phyloP scores from a whole-genome alignment of 2,113 vertebrate species.

The Lepisosteus oculatus region DNA sequence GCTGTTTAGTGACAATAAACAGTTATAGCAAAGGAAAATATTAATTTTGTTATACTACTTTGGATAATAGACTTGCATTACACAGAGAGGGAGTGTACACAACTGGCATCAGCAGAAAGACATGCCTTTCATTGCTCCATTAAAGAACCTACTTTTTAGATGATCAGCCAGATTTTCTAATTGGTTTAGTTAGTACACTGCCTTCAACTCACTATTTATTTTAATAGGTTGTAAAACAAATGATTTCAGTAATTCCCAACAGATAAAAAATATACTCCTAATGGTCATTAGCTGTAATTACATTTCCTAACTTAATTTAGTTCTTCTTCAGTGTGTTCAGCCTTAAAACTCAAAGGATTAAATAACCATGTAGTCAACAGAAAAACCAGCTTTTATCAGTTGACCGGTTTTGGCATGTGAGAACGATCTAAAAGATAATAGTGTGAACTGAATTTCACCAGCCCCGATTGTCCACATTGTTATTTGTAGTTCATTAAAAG shows the following conservation, averaged over 20 bases:
- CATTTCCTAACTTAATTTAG: conserved; percentile 56
- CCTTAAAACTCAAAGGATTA: conserved; percentile 28
- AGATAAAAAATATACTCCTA: conserved; percentile 66
- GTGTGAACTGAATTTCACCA: too few relatives aligned
- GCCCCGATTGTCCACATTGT: too few relatives aligned
- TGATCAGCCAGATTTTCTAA: conserved; percentile 50
- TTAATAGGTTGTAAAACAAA: conserved; percentile 74
- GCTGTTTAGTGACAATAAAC: too few relatives aligned
- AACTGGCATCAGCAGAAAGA: conserved; percentile 48
- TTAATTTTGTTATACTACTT: too few relatives aligned
- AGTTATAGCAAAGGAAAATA: too few relatives aligned
- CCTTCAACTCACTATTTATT: conserved; percentile 63
- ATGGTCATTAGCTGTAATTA: conserved; percentile 78
- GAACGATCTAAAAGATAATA: too few relatives aligned
- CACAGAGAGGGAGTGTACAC: not conserved
- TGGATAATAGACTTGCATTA: too few relatives aligned
- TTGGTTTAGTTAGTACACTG: conserved; percentile 68
- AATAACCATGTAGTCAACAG: conserved; percentile 26
- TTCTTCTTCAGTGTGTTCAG: conserved; percentile 30
- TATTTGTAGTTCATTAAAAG: too few relatives aligned
- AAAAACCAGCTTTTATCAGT: conserved; percentile 23
- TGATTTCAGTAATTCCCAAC: conserved; percentile 58
- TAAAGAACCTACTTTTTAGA: conserved; percentile 46
- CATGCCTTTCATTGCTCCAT: conserved; percentile 56
- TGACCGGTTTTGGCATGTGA: conserved; percentile 5